These are phyloP conservation scores for Agriopis aurantiaria DNA, from an alignment of 2,888 invertebrate species.

Conservation along the genomic window DNA sequence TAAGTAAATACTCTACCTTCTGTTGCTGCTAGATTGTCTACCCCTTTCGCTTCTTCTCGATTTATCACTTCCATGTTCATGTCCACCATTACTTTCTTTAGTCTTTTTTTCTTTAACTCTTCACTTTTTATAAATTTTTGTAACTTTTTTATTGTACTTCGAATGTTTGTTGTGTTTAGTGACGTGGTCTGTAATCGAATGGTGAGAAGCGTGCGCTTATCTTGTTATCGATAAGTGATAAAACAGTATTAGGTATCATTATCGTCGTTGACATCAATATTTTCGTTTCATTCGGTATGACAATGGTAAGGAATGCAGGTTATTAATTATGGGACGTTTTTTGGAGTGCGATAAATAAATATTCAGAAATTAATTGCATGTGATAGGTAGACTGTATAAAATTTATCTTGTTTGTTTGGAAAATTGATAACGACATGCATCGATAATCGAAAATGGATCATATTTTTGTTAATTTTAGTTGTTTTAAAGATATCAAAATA, in stretches of 20 bases:
- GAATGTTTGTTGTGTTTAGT: conserved; percentile 64
- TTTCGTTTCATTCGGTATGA: conserved; percentile 43
- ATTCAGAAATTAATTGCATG: background rate
- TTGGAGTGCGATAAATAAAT: background rate
- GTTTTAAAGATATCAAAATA: background rate
- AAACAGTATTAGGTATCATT: conserved; percentile 51
- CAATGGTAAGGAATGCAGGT: conserved; percentile 17
- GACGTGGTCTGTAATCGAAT: conserved; percentile 61
- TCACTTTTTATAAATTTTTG: conserved; percentile 13
- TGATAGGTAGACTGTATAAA: background rate
- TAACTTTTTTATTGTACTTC: conserved; percentile 38
- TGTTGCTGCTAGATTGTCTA: conserved; percentile 67
- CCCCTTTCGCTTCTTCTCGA: conserved; percentile 49
- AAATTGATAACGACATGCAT: background rate
- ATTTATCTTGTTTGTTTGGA: conserved; percentile 7
- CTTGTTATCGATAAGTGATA: conserved; percentile 66
- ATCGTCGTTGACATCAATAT: conserved; percentile 53
- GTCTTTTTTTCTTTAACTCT: background rate
- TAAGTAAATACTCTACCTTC: conserved; percentile 57
- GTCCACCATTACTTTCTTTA: conserved; percentile 46
- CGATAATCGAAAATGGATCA: background rate
- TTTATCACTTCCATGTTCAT: conserved; percentile 27
- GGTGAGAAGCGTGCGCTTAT: conserved; percentile 57
- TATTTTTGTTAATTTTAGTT: background rate
- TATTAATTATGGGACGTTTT: background rate